Evolutionary conservation across 2,797 vertebrate species (phyloP).

Genomic region (Trachurus trachurus): DNA sequence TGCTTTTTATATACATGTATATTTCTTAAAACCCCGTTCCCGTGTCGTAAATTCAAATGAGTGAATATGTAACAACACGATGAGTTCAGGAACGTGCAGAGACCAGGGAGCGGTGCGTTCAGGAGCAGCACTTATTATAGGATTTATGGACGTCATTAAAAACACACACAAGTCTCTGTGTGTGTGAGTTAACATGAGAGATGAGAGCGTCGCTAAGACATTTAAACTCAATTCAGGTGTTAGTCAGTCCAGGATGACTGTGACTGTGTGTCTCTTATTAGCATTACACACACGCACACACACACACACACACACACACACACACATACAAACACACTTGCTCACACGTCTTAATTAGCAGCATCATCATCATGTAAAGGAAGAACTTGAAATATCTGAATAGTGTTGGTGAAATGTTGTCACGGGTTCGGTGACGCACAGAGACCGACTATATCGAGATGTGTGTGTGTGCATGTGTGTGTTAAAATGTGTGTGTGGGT

Average conservation of each 20-base stretch:
- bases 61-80: slow-evolving; percentile 53
- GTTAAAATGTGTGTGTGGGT: neutral
- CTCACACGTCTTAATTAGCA: slow-evolving; percentile 6
- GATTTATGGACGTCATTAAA: slow-evolving; percentile 7
- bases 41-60: slow-evolving; percentile 32
- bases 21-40: no score
- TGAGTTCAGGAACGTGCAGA: slow-evolving; percentile 19
- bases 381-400: neutral
- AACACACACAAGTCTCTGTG: neutral
- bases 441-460: slow-evolving; percentile 5
- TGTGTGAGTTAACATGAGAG: no score
- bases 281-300: neutral
- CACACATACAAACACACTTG: no score
- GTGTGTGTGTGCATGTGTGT: neutral
- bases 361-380: neutral
- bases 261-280: neutral
- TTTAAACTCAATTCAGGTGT: no score
- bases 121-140: neutral
- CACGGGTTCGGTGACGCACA: slow-evolving; percentile 30
- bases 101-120: neutral
- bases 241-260: neutral
- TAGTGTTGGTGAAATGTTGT: neutral
- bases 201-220: no score
- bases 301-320: no score
- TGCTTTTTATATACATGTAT: no score